Evolutionary conservation across 2,797 vertebrate genomes (phyloP).

Genomic region (Macropodus opercularis): DNA sequence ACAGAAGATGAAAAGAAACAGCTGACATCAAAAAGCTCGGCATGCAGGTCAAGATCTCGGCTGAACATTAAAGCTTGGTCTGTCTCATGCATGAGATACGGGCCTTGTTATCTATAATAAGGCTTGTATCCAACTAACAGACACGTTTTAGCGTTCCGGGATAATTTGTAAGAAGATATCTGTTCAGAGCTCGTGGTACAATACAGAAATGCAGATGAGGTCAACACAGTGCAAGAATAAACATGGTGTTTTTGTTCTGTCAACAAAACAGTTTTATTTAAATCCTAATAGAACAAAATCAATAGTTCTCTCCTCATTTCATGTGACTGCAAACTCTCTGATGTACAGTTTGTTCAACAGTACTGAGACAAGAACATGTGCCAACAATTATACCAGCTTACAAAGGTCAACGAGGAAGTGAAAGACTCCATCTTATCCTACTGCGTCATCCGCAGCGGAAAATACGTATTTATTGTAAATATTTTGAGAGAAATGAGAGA

Average conservation of each 20-base stretch:
- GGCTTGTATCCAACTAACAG: constrained; percentile 5
- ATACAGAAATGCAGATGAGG: background rate
- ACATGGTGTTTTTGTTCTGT: background rate
- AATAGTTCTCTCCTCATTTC: background rate
- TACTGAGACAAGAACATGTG: background rate
- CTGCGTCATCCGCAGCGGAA: too few species aligned
- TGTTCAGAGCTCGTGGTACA: background rate
- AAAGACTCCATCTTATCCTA: too few species aligned
- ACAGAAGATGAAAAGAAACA: constrained; percentile 35
- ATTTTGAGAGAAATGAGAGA: too few species aligned
- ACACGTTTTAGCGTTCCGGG: constrained; percentile 4
- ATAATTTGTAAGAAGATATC: constrained; percentile 7
- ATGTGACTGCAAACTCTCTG: background rate
- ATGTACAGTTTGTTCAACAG: background rate
- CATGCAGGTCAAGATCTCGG: constrained; percentile 44
- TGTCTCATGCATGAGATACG: constrained; percentile 25
- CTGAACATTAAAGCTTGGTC: constrained; percentile 39
- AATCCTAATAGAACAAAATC: constrained; percentile 1
- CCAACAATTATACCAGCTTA: background rate
- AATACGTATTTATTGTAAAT: too few species aligned
- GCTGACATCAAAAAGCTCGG: constrained; percentile 36
- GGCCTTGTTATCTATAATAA: constrained; percentile 7
- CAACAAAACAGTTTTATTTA: background rate
- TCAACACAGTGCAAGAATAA: background rate
- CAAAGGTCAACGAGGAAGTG: background rate